These are phyloP conservation scores for Chroicocephalus ridibundus DNA, from an alignment of 2,113 vertebrate species.

Conservation along the genomic window DNA sequence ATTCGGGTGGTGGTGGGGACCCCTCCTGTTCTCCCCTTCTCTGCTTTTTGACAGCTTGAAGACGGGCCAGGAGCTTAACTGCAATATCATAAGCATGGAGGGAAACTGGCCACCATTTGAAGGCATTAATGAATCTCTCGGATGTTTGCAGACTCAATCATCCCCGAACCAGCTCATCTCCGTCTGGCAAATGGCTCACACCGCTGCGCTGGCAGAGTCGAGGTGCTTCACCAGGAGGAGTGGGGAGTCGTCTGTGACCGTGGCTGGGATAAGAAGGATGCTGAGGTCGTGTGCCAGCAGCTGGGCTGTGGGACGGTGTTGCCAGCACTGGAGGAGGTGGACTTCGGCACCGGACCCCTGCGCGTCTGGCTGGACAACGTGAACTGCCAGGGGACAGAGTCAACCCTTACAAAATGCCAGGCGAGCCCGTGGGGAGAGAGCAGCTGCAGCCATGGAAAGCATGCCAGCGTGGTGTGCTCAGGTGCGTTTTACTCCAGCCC, in stretches of 20 bases:
- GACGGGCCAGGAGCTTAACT: neutral
- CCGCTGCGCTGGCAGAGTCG: slow-evolving; percentile 65
- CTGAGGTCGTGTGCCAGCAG: slow-evolving; percentile 58
- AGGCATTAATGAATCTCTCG: neutral
- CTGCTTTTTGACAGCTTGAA: neutral
- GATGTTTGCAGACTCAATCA: neutral
- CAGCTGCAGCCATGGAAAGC: slow-evolving; percentile 68
- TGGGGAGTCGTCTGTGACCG: slow-evolving; percentile 66
- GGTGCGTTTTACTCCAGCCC: neutral
- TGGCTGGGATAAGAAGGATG: slow-evolving; percentile 52
- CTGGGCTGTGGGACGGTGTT: slow-evolving; percentile 51
- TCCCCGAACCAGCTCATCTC: neutral
- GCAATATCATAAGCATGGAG: neutral
- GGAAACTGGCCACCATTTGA: neutral
- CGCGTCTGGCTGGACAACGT: slow-evolving; percentile 67
- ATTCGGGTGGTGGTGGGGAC: neutral
- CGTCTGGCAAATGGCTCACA: neutral
- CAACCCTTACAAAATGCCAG: slow-evolving; percentile 10
- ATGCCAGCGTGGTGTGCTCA: slow-evolving; percentile 52
- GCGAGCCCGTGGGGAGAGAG: slow-evolving; percentile 37
- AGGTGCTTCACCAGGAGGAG: slow-evolving; percentile 51
- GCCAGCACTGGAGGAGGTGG: neutral
- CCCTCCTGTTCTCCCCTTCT: neutral
- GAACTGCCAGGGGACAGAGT: slow-evolving; percentile 59
- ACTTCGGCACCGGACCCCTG: slow-evolving; percentile 21